These are phyloP conservation scores for Staurois parvus DNA, from an alignment of 2,797 vertebrate species.

Conservation along the genomic window DNA sequence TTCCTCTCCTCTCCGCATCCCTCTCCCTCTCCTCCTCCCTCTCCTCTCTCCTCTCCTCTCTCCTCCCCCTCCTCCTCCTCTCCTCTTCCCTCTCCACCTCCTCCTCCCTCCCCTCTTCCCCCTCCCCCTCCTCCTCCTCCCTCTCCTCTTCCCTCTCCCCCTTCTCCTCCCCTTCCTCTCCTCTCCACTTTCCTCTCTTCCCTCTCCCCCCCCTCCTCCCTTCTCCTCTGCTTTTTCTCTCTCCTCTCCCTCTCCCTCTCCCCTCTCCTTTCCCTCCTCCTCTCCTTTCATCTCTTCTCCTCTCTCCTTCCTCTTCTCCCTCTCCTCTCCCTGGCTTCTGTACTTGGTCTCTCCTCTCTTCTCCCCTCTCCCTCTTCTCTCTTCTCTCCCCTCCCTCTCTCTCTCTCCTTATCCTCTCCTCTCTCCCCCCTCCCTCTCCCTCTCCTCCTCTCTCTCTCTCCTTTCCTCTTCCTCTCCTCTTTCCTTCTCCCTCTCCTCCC, in stretches of 20 bases:
- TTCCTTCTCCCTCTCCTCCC: not conserved
- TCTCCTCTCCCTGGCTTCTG: no score
- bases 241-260: not conserved
- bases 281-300: not conserved
- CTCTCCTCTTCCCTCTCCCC: not conserved
- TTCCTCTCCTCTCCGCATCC: constrained; percentile 44
- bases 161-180: no score
- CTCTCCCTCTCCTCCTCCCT: not conserved
- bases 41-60: not conserved
- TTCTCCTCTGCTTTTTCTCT: not conserved
- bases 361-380: not conserved
- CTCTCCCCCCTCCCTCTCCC: not conserved
- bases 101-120: no score
- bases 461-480: not conserved
- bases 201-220: no score
- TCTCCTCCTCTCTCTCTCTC: not conserved
- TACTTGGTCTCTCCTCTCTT: no score
- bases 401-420: not conserved
- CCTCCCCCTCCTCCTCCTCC: not conserved
- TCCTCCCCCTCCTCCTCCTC: no score
- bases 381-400: not conserved
- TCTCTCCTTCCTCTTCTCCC: not conserved
- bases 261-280: not conserved
- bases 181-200: no score
- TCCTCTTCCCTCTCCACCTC: no score